Conservation (phyloP, 2,888 invertebrate species). For the Nomada ferruginata region DNA sequence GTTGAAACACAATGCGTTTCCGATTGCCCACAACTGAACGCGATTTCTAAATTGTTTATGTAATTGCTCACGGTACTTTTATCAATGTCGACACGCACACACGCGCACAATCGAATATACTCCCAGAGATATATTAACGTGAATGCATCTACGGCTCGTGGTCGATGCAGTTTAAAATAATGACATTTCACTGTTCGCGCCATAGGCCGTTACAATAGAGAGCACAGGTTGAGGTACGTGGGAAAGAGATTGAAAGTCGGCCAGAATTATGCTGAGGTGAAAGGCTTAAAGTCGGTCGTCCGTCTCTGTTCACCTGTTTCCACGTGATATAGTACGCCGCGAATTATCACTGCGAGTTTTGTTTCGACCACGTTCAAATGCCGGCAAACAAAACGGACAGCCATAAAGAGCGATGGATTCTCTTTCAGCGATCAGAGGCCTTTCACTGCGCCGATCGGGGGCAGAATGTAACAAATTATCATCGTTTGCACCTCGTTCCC, state of each 20-base stretch:
- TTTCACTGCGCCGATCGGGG: constrained; percentile 30
- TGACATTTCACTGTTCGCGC: constrained; percentile 47
- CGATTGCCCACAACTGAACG: no score
- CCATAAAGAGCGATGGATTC: constrained; percentile 17
- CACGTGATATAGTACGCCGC: constrained; percentile 58
- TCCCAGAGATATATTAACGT: background rate
- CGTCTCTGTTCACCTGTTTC: constrained; percentile 72
- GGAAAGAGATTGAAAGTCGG: constrained; percentile 78
- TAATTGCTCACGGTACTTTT: no score
- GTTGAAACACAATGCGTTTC: no score
- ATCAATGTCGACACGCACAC: no score
- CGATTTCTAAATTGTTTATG: no score
- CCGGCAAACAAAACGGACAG: constrained; percentile 28
- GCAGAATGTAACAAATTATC: constrained; percentile 16
- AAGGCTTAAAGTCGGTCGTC: constrained; percentile 74
- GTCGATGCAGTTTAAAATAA: constrained; percentile 23
- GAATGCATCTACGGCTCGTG: background rate
- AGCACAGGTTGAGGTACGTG: constrained; percentile 69
- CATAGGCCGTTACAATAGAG: constrained; percentile 58
- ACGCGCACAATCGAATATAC: background rate
- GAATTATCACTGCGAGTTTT: constrained; percentile 60
- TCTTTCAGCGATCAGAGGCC: constrained; percentile 22
- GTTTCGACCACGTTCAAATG: constrained; percentile 37
- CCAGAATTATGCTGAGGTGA: constrained; percentile 75
- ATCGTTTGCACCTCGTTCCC: background rate